A percentile compares a stretch with the other conserved stretches of the same genome.
Evolutionary conservation across 1,140 invertebrate species (phyloP).

Genomic region (Eupristina koningsbergeri): DNA sequence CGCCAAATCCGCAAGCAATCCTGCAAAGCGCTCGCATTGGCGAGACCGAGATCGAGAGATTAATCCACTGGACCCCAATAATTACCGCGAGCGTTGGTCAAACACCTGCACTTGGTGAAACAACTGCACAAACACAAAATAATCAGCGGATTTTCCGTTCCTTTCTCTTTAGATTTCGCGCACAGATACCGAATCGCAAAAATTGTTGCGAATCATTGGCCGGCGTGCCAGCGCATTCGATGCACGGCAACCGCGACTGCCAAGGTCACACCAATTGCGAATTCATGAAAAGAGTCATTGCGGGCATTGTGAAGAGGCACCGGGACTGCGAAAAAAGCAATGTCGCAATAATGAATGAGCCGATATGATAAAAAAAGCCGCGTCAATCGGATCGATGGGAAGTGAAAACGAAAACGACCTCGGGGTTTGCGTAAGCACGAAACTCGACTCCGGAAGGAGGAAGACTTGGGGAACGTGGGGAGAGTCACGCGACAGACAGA

Average conservation of each 20-base stretch:
- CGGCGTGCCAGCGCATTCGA: neutral
- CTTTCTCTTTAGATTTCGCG: neutral
- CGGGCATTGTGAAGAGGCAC: too few relatives aligned
- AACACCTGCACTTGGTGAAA: too few relatives aligned
- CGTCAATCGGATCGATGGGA: neutral
- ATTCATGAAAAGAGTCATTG: neutral
- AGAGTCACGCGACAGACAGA: constrained; percentile 23
- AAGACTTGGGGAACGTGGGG: neutral
- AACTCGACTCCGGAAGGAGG: neutral
- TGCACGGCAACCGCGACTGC: neutral
- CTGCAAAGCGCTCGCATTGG: too few relatives aligned
- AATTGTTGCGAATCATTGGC: neutral
- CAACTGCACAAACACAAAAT: neutral
- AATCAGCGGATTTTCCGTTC: neutral
- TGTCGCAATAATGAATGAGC: neutral
- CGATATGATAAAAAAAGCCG: neutral
- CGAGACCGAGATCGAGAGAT: too few relatives aligned
- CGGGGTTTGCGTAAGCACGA: neutral
- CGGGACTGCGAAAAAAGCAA: neutral
- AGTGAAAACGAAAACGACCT: neutral
- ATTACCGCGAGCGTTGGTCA: too few relatives aligned
- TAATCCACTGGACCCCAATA: too few relatives aligned
- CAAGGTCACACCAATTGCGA: neutral
- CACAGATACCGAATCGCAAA: neutral
- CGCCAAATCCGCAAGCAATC: too few relatives aligned